These are phyloP conservation scores for Nasonia longicornis DNA, from an alignment of 1,140 invertebrate species.

Conservation along the genomic window DNA sequence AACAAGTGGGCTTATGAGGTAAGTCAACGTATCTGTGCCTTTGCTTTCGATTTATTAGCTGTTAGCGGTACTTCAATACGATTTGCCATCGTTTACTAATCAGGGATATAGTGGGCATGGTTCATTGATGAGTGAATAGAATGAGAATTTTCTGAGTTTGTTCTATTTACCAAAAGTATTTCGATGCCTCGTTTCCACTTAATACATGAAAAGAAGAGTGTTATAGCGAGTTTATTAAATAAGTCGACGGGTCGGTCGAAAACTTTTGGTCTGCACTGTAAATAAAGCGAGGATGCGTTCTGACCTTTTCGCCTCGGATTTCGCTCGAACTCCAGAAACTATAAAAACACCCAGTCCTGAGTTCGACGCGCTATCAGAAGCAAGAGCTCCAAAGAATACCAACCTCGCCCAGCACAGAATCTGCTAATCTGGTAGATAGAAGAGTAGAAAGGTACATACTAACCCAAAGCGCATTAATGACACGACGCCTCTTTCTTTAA, in stretches of 20 bases:
- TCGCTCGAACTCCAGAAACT: not conserved
- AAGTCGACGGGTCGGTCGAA: conserved; percentile 7
- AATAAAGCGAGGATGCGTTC: conserved; percentile 8
- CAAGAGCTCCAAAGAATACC: not conserved
- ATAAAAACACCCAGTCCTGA: not conserved
- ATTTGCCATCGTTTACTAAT: conserved; percentile 29
- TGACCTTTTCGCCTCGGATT: conserved; percentile 1
- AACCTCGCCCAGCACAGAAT: not conserved
- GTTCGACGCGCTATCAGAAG: not conserved
- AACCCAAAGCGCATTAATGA: conserved; percentile 41
- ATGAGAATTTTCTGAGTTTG: not conserved
- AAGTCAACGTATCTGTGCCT: conserved; percentile 34
- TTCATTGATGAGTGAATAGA: conserved; percentile 22
- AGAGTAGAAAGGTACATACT: conserved; percentile 15
- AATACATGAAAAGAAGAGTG: not conserved
- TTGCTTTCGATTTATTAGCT: conserved; percentile 35
- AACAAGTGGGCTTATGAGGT: conserved; percentile 67
- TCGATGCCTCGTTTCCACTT: not conserved
- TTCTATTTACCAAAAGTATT: not conserved
- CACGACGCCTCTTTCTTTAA: conserved; percentile 59
- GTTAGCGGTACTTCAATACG: not conserved
- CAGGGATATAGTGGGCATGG: not conserved
- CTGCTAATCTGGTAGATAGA: not conserved
- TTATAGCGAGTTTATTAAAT: not conserved
- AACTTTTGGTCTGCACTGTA: conserved; percentile 20